Conservation (phyloP, 1,140 invertebrate species). For the Glomeris maerens region DNA sequence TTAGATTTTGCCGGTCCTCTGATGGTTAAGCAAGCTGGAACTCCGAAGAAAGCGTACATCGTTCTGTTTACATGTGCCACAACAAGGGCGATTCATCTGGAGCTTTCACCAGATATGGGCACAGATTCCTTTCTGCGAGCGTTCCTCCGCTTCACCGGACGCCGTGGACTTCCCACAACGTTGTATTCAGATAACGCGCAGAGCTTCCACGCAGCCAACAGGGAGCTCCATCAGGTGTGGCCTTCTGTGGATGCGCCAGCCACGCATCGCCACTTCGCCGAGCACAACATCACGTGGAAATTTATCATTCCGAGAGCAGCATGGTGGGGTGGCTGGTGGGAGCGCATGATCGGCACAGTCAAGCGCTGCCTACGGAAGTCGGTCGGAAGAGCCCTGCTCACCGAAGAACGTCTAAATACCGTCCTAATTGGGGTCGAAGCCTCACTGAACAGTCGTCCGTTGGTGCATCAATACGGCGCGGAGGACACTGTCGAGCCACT, state of each 20-base stretch:
- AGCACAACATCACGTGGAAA: constrained; percentile 3
- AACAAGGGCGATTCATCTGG: constrained; percentile 18
- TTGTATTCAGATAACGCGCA: background rate
- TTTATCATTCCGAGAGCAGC: constrained; percentile 2
- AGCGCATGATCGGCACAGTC: constrained; percentile 9
- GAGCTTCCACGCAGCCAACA: background rate
- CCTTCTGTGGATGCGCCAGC: background rate
- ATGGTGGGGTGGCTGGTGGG: constrained; percentile 14
- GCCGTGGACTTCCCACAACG: constrained; percentile 1
- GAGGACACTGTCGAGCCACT: background rate
- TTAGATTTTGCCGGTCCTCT: constrained; percentile 11
- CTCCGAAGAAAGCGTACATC: background rate
- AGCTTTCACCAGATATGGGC: constrained; percentile 13
- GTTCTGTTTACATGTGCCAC: constrained; percentile 15
- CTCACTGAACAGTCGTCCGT: background rate
- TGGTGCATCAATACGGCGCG: background rate
- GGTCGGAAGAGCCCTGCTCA: constrained; percentile 2
- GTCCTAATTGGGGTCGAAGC: constrained; percentile 7
- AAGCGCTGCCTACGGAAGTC: constrained; percentile 7
- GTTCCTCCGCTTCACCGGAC: constrained; percentile 8
- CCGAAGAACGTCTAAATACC: too few relatives aligned
- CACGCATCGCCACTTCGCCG: background rate
- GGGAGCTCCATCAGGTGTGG: background rate
- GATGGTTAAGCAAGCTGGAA: constrained; percentile 2
- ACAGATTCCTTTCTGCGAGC: constrained; percentile 12